Base-by-base conservation (phyloP, 2,797 vertebrate species). In the Tokudaia muenninki region DNA sequence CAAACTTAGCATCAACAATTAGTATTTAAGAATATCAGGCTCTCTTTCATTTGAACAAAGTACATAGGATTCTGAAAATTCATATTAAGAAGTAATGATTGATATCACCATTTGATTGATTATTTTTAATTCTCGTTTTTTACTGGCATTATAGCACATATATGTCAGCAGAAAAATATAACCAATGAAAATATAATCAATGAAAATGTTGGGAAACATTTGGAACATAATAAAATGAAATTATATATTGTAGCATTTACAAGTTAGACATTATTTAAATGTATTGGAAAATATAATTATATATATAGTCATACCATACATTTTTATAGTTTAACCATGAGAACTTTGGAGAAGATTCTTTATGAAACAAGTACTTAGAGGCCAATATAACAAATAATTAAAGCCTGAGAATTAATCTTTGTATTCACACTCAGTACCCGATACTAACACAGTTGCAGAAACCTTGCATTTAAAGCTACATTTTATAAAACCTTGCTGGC, bases 401-500 rank as follows among this genome's bases (percentile, higher is more conserved):
- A 97, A 98, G 82, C 31, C 12, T 88, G 61, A 61, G 86, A 97
- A 98, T 98, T 98, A 98, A 97, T 98, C 97, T 97, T 95, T 97
- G 96, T 98, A 97, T 98, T 75, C 87, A 95, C 93, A 70, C 87
- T 90, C 94, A 90, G 41, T 74, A 95, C 67, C 93, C 86, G 92
- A 75, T 94, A 78, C 94, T 98, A 98, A 97, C 93, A 98, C 94
- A 87, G 87, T 26, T 78, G 95, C 97, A 97, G 96, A 37, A 93
- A 75, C 55, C 78, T 75, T 93, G 93, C 98, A 98, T 98, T 98
- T 98, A 98, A 98, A 97, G 97, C 92, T 98, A 98, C 98, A 95
- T 98, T 98, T 99, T 98, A 97, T 98, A 98, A 98, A 98, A 92
- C 79, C 95, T 98, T 59, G 81, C 97, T 96, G 97, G 97, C 89